These are phyloP conservation scores for Lophius piscatorius DNA, from an alignment of 2,113 vertebrate species.

Conservation along the genomic window DNA sequence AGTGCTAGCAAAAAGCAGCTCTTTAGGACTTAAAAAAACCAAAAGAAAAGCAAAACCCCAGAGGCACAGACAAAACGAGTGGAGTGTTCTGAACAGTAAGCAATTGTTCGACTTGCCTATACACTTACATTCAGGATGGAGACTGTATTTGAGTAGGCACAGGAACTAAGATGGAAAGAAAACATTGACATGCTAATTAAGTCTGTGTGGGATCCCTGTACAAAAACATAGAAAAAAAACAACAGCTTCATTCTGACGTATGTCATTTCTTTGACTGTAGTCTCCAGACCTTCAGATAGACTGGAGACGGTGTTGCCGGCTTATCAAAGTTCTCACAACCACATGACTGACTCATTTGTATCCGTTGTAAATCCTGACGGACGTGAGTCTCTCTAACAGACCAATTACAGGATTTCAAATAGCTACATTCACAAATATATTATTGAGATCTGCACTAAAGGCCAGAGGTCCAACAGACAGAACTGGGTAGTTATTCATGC, in stretches of 20 bases:
- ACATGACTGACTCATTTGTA: slow-evolving; percentile 9
- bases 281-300: neutral
- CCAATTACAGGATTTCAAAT: slow-evolving; percentile 2
- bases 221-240: too few species aligned
- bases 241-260: neutral
- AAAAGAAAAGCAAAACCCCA: too few species aligned
- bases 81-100: slow-evolving; percentile 2
- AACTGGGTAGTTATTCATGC: slow-evolving; percentile 36
- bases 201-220: slow-evolving; percentile 9
- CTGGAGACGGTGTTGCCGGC: neutral
- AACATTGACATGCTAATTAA: slow-evolving; percentile 9
- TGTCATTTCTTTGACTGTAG: neutral
- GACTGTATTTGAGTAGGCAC: neutral
- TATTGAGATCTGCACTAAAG: slow-evolving; percentile 9
- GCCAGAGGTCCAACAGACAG: slow-evolving; percentile 37
- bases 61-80: too few species aligned
- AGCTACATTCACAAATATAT: slow-evolving; percentile 28
- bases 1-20: too few species aligned
- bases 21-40: too few species aligned
- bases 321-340: neutral
- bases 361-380: slow-evolving; percentile 12
- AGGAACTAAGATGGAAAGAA: neutral
- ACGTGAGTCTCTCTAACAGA: neutral
- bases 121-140: neutral
- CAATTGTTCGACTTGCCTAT: neutral